Evolutionary conservation across 1,140 invertebrate genomes (phyloP), one percentile per base, ranked within the genome.

Genomic region (Bombus sibiricus): DNA sequence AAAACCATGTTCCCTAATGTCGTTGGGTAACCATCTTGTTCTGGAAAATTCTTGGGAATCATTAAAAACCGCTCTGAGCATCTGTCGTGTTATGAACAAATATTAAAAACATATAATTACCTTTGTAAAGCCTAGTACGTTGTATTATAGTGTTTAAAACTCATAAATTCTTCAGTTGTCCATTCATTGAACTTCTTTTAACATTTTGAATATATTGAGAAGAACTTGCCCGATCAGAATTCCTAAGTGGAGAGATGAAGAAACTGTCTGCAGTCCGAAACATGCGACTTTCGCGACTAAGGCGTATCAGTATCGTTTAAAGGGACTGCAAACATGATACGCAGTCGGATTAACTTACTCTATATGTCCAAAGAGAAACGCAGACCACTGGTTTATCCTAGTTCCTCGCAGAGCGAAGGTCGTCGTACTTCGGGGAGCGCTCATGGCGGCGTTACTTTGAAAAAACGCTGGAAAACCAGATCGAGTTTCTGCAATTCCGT

Each of bases 351-450:
- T 85, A 81, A 47, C 71, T 85, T 85, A 85, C 84, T 85, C 53
- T 47, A 13, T 62, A 66, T n/a, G 77, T 73, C 71, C 66, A 86
- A 79, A 89, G 79, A 89, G 76, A 86, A 59, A 43, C 53, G 41
- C 62, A 77, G 47, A 86, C 82, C 73, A 87, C 89, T 71, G 80
- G 78, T 86, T 81, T 86, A 86, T 86, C 85, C 85, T 87, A 89
- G 81, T 85, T 78, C 66, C 34, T 77, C 85, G 84, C 57, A 84
- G n/a, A 53, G 28, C 47, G 78, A 87, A 89, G 88, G 88, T 73
- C 64, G 77, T 76, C 78, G 86, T 69, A 87, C 85, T 87, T 85
- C 83, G 69, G 64, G 57, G 43, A 90, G 32, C 80, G 81, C 75
- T 71, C 82, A 39, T 78, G 28, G 76, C 72, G 64, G 62, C 53